These are phyloP conservation scores for Fratercula arctica DNA, from an alignment of 2,797 vertebrate species.

Conservation along the genomic window DNA sequence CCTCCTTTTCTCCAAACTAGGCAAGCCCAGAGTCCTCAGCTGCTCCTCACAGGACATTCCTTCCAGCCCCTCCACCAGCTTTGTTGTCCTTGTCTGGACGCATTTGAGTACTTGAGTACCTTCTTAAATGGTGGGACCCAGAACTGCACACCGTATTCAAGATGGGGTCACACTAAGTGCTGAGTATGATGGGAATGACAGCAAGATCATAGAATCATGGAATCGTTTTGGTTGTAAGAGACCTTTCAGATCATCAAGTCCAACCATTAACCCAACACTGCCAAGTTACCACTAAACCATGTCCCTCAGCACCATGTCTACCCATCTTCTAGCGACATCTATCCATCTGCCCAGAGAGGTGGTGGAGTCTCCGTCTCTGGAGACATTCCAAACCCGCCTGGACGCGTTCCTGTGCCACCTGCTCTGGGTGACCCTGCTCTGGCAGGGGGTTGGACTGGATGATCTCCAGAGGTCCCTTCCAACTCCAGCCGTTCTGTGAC, in stretches of 20 bases:
- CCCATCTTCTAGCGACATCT: too few species aligned
- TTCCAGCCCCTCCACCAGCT: background rate
- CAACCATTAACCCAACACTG: background rate
- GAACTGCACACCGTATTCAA: background rate
- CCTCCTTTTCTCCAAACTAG: background rate
- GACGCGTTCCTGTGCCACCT: too few species aligned
- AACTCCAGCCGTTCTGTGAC: too few species aligned
- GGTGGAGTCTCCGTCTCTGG: too few species aligned
- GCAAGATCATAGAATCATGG: background rate
- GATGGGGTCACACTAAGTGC: too few species aligned
- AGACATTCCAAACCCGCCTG: too few species aligned
- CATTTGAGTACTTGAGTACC: background rate
- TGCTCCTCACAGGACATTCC: fast-evolving
- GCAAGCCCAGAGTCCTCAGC: background rate
- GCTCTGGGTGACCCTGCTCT: too few species aligned
- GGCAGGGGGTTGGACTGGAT: too few species aligned
- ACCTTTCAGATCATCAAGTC: background rate
- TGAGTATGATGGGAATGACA: background rate
- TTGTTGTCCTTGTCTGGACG: background rate
- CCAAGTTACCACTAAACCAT: background rate
- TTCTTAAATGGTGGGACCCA: background rate
- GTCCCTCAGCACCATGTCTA: background rate
- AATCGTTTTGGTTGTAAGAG: background rate
- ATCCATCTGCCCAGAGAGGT: too few species aligned
- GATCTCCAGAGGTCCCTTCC: too few species aligned